A percentile compares a stretch with the other conserved stretches of the same genome.
Conservation (phyloP, 2,888 invertebrate genomes). For the Cenopis cana region DNA sequence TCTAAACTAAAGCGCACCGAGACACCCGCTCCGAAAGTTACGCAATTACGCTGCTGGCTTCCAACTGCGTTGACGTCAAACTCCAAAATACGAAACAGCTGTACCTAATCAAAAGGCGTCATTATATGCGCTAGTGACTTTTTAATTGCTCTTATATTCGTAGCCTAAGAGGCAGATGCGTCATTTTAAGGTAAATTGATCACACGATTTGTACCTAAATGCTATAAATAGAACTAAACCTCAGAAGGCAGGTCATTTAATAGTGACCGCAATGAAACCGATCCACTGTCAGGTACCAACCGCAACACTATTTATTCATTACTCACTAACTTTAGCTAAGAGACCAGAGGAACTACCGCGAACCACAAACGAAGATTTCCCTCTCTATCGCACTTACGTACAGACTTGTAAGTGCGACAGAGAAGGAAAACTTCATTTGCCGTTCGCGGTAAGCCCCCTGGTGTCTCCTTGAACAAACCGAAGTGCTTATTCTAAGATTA, state of each 20-base stretch:
- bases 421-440: no score
- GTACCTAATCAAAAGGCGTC: background rate
- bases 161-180: background rate
- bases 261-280: background rate
- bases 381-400: no score
- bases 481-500: no score
- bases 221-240: conserved; percentile 21
- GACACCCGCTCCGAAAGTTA: no score
- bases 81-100: background rate
- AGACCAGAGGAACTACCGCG: no score
- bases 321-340: background rate
- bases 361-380: no score
- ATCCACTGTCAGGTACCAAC: background rate
- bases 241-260: conserved; percentile 21
- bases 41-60: no score
- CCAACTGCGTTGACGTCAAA: background rate
- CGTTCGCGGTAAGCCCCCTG: no score
- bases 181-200: background rate
- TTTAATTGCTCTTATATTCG: background rate
- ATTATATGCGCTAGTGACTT: background rate
- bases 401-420: no score
- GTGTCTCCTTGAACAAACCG: no score
- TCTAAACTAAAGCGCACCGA: no score
- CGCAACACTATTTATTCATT: conserved; percentile 2
- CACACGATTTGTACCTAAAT: background rate